Percentiles rank a stretch among this genome's conserved stretches.
These are phyloP conservation scores for Athripsodes cinereus DNA, from an alignment of 2,888 invertebrate genomes.

Conservation along the genomic window DNA sequence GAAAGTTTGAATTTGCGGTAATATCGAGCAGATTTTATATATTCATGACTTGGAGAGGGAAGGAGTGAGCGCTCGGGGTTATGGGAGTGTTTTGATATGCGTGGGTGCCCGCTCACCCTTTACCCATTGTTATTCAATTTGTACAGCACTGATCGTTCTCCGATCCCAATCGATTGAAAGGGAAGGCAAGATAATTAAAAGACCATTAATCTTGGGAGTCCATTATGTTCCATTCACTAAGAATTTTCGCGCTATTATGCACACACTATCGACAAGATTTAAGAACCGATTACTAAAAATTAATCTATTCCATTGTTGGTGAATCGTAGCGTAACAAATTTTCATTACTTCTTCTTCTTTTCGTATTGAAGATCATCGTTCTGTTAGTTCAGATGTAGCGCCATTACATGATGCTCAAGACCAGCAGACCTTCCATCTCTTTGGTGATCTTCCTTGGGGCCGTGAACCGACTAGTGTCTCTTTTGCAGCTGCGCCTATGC, in stretches of 20 bases:
- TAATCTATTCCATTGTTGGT: background rate
- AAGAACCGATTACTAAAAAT: background rate
- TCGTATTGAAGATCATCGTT: no score
- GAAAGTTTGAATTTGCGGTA: no score
- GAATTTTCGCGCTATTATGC: conserved; percentile 25
- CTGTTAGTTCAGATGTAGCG: no score
- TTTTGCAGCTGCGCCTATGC: no score
- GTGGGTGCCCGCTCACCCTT: background rate
- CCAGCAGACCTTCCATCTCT: no score
- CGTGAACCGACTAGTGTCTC: no score
- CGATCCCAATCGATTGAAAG: conserved; percentile 19
- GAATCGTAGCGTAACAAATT: background rate
- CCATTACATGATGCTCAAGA: no score
- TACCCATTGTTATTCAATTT: conserved; percentile 15
- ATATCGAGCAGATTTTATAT: no score
- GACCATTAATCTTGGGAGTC: conserved; percentile 27
- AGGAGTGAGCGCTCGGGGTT: background rate
- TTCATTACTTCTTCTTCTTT: background rate
- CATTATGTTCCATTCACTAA: conserved; percentile 28
- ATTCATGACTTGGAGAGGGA: background rate
- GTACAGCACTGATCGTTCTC: conserved; percentile 15
- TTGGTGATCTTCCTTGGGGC: no score
- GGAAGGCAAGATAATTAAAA: conserved; percentile 27
- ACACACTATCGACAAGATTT: conserved; percentile 19
- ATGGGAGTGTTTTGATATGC: background rate